Evolutionary conservation across 2,113 vertebrate genomes (phyloP).

Genomic region (Mohoua ochrocephala): DNA sequence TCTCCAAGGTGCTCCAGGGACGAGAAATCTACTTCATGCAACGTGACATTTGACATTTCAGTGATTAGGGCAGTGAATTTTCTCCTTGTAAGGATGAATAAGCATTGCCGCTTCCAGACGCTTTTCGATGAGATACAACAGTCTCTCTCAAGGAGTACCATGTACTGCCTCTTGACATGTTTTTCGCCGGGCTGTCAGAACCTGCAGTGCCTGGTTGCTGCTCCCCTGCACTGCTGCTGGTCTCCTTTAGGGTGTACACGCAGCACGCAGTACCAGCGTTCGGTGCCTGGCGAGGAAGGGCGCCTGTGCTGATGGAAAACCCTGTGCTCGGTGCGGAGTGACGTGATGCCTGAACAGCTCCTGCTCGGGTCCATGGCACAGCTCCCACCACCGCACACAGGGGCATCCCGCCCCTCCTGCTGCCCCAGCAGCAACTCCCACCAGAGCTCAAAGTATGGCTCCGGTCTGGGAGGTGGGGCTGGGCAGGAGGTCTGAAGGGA

Average conservation of each 20-base stretch:
- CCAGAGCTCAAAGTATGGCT: accelerated
- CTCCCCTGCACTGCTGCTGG: neutral
- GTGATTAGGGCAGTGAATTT: neutral
- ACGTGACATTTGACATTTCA: neutral
- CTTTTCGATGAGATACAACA: neutral
- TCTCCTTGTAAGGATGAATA: neutral
- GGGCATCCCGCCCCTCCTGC: too few relatives aligned
- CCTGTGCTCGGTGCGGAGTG: accelerated
- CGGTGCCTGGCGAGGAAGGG: accelerated
- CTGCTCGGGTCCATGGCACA: accelerated
- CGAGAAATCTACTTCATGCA: neutral
- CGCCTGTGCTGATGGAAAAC: accelerated
- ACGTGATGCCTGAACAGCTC: accelerated
- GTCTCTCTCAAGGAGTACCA: neutral
- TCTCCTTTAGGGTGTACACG: neutral
- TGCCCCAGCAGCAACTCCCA: neutral
- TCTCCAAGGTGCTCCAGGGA: neutral
- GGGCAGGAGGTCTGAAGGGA: neutral
- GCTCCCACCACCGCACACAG: accelerated
- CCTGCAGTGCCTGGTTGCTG: accelerated
- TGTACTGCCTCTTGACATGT: neutral
- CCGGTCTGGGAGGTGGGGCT: accelerated
- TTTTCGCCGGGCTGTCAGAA: accelerated
- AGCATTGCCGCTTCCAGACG: neutral
- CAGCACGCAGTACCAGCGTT: accelerated